Evolutionary conservation across 2,113 vertebrate genomes (phyloP).

Genomic region (Tragelaphus strepsiceros): DNA sequence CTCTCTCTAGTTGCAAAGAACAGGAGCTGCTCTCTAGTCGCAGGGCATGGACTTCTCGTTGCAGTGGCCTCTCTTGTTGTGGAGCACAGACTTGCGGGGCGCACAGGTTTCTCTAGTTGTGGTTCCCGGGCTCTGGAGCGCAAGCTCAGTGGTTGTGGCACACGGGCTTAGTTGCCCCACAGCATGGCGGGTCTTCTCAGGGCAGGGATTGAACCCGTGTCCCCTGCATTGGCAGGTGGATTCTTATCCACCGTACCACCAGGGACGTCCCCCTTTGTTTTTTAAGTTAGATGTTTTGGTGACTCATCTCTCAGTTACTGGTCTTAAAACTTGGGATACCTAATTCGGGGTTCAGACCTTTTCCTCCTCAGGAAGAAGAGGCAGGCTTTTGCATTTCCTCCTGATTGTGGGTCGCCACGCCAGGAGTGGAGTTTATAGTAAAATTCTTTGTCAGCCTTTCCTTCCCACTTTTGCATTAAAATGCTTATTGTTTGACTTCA

Average conservation of each 20-base stretch:
- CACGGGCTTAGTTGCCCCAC: neutral
- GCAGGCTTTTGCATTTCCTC: neutral
- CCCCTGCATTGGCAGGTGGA: neutral
- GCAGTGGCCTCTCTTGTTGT: neutral
- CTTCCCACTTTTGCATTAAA: neutral
- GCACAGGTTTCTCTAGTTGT: neutral
- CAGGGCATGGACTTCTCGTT: neutral
- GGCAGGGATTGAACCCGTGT: neutral
- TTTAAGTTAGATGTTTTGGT: neutral
- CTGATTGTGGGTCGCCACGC: neutral
- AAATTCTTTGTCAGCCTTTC: neutral
- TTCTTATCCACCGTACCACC: neutral
- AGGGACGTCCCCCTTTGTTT: neutral
- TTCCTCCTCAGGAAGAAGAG: neutral
- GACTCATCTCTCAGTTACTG: neutral
- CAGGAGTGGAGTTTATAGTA: neutral
- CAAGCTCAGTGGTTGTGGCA: neutral
- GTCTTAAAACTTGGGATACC: neutral
- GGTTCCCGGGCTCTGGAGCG: neutral
- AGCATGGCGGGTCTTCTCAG: neutral
- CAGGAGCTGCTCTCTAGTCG: no score
- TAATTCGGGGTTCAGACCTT: neutral
- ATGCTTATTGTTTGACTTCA: neutral
- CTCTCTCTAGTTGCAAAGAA: neutral
- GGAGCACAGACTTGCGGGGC: rapidly evolving